phyloP scores from a whole-genome alignment of 2,113 vertebrate species.

The Pteropus alecto region DNA sequence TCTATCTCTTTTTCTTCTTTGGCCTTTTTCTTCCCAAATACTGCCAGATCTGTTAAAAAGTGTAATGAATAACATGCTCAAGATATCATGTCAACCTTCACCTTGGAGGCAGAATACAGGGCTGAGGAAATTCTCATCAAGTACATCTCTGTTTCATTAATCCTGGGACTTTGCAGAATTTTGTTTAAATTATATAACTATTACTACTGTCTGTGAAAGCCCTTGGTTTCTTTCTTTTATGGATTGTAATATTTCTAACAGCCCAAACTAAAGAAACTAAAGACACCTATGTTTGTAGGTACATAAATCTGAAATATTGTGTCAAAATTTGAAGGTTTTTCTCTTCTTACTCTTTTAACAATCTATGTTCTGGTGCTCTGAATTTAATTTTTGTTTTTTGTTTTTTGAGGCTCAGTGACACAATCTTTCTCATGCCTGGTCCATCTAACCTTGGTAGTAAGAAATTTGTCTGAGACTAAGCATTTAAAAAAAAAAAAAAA shows the following conservation, averaged over 20 bases:
- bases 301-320: background rate
- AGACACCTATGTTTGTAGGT: background rate
- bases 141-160: background rate
- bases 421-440: background rate
- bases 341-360: background rate
- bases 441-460: background rate
- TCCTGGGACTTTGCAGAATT: background rate
- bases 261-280: background rate
- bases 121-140: background rate
- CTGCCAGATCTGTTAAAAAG: background rate
- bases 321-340: background rate
- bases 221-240: background rate
- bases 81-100: background rate
- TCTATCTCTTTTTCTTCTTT: background rate
- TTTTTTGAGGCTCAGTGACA: background rate
- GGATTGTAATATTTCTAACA: background rate
- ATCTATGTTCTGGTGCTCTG: background rate
- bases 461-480: background rate
- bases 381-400: background rate
- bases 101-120: background rate
- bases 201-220: background rate
- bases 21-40: background rate
- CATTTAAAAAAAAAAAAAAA: background rate
- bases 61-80: background rate
- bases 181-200: background rate